phyloP scores from a whole-genome alignment of 2,888 invertebrate species.

The Ecliptopera silaceata region DNA sequence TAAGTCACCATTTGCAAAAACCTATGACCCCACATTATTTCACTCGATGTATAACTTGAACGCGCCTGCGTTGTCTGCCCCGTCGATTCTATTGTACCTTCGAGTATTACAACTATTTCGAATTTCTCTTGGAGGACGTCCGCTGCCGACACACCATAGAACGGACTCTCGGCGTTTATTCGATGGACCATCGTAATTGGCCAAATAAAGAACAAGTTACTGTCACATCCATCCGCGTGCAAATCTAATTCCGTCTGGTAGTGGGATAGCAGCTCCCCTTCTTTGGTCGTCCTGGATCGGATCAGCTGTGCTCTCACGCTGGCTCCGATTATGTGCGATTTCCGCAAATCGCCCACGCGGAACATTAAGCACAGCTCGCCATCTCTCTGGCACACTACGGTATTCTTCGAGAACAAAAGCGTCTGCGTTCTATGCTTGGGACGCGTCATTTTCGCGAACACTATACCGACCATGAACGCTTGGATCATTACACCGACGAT shows the following conservation, averaged over 20 bases:
- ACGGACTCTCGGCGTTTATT: constrained; percentile 92
- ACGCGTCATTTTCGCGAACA: constrained; percentile 95
- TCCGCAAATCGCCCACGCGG: constrained; percentile 94
- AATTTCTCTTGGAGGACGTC: constrained; percentile 92
- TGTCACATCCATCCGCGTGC: constrained; percentile 89
- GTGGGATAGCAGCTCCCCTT: constrained; percentile 92
- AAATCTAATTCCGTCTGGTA: constrained; percentile 90
- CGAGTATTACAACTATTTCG: constrained; percentile 91
- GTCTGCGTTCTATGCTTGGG: constrained; percentile 96
- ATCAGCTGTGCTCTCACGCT: constrained; percentile 93
- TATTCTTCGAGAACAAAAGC: constrained; percentile 92
- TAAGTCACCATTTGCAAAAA: constrained; percentile 89
- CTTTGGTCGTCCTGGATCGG: constrained; percentile 90
- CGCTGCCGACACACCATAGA: constrained; percentile 92
- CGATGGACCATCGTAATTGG: constrained; percentile 95
- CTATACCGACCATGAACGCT: constrained; percentile 90
- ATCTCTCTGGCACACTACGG: constrained; percentile 93
- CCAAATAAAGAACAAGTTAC: constrained; percentile 96
- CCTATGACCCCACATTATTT: constrained; percentile 91
- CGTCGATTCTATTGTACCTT: constrained; percentile 92
- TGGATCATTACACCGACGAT: constrained; percentile 93
- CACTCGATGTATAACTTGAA: constrained; percentile 89
- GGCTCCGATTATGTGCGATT: constrained; percentile 95
- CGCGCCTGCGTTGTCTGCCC: constrained; percentile 89
- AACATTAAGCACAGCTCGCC: constrained; percentile 93